Conservation (phyloP, 2,888 invertebrate genomes). For the Mystacides longicornis region DNA sequence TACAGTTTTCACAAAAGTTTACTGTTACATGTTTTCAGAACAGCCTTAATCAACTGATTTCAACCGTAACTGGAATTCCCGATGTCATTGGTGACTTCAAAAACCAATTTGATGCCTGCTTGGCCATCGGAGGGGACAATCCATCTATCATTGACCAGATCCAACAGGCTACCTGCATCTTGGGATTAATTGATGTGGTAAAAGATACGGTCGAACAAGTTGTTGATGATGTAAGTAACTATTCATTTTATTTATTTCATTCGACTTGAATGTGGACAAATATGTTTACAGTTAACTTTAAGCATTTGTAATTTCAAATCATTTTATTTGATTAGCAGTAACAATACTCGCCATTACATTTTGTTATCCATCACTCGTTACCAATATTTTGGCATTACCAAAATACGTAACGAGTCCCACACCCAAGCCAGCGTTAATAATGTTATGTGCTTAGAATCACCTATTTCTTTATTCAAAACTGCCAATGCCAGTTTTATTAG, state of each 20-base stretch:
- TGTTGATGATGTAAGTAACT: constrained; percentile 3
- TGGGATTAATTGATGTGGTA: constrained; percentile 7
- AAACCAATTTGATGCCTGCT: constrained; percentile 8
- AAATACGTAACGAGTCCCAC: too few relatives aligned
- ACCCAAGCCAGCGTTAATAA: too few relatives aligned
- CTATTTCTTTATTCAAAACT: too few relatives aligned
- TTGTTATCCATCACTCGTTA: too few relatives aligned
- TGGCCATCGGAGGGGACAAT: constrained; percentile 14
- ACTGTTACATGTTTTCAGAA: constrained; percentile 5
- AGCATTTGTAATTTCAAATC: too few relatives aligned
- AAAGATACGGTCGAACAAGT: constrained; percentile 1
- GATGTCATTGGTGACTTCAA: background rate
- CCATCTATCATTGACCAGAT: constrained; percentile 12
- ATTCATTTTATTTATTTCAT: background rate
- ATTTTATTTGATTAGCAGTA: too few relatives aligned
- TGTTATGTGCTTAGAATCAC: too few relatives aligned
- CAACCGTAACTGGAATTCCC: constrained; percentile 5
- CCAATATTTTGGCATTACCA: too few relatives aligned
- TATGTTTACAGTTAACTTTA: too few relatives aligned
- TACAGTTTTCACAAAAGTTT: background rate
- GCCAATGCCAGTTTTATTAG: too few relatives aligned
- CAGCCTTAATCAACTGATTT: constrained; percentile 6
- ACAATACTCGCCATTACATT: too few relatives aligned
- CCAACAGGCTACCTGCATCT: constrained; percentile 10
- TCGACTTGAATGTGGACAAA: too few relatives aligned